phyloP scores from a whole-genome alignment of 2,113 vertebrate genomes.

The Cinclus mexicanus region DNA sequence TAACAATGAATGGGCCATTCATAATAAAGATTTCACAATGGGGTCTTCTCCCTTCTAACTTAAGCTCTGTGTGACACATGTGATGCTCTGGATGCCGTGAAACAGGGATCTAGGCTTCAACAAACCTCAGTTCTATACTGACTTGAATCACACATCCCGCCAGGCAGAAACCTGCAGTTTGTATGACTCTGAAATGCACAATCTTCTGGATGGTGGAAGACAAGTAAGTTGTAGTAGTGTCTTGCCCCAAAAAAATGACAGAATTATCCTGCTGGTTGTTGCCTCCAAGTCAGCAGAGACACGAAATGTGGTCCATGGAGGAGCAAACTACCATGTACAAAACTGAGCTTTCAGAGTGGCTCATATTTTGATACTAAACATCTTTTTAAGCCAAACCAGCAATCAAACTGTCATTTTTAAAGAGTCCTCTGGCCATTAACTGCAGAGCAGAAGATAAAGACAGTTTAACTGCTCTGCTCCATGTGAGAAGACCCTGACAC shows the following conservation, averaged over 20 bases:
- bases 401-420: not conserved
- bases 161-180: not conserved
- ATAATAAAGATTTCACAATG: not conserved
- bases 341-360: not conserved
- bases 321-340: not conserved
- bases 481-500: not conserved
- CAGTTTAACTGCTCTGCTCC: not conserved
- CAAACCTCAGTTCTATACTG: not conserved
- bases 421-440: not conserved
- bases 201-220: not conserved
- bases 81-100: not conserved
- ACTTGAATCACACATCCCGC: not conserved
- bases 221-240: not conserved
- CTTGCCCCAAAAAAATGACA: fast-evolving
- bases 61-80: not conserved
- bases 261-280: not conserved
- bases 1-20: not conserved
- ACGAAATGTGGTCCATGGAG: not conserved
- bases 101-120: not conserved
- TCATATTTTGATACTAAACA: not conserved
- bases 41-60: not conserved
- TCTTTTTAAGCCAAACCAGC: not conserved
- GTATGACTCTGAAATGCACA: fast-evolving
- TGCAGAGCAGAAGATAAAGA: not conserved
- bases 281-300: not conserved